Evolutionary conservation across 2,797 vertebrate species (phyloP), one percentile per base, ranked within the genome.

Genomic region (Enteromius unitaeniatus): DNA sequence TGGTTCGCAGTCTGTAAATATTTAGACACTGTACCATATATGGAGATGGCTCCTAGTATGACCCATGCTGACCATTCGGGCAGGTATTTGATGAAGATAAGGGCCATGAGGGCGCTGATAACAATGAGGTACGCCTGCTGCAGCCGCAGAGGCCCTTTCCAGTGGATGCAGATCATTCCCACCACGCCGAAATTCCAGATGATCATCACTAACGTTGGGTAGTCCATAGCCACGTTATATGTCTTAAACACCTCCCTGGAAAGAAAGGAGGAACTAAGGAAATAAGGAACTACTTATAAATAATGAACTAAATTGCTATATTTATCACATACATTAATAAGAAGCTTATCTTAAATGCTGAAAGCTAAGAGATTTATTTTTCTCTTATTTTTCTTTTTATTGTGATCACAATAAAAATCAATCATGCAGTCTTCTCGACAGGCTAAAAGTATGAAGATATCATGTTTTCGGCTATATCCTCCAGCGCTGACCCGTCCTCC

Each of bases 101-200:
- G 92, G 68, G 97, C 97, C 97, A 99, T 98, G 86, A 99, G 96
- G 6, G 97, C 97, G 4, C 97, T 98, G 94, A 98, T 97, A 93
- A 97, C 93, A 89, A 99, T 98, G 72, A 99, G 97, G 92, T 99
- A 99, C 1, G 96, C 96, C 93, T 99, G 97, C 91, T 99, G 97
- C 82, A 99, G 95, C 87, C 95, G 93, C 37, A 99, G 92, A 0
- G 97, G 97, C 0, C 97, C 97, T 89, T 97, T 98, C 97, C 97
- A 99, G 88, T 99, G 97, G 90, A 99, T 97, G 82, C 97, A 98
- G 85, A 98, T 94, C 97, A 99, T 99, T 78, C 97, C 97, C 85
- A 99, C 97, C 0, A 96, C 96, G 58, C 97, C 97, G 3, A 99
- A 99, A 93, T 99, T 99, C 97, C 97, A 99, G 90, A 98, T 96